These are phyloP conservation scores for Graptemys geographica DNA, from an alignment of 2,797 vertebrate species.

Conservation along the genomic window DNA sequence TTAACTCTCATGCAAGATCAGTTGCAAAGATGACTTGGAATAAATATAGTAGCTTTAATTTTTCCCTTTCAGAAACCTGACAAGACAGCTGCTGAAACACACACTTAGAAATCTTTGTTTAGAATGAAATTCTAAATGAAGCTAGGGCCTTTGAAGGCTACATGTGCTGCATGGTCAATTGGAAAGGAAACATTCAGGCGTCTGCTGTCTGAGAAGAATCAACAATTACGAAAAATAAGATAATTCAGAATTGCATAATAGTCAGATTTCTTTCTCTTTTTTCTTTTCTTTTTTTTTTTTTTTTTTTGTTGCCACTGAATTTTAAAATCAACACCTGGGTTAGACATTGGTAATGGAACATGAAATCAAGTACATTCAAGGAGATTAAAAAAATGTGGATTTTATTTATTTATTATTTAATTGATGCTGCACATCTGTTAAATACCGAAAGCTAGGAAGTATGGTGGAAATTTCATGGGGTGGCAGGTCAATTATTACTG, in stretches of 20 bases:
- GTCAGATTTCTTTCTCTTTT: slow-evolving; percentile 11
- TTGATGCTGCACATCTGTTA: slow-evolving; percentile 46
- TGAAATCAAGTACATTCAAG: slow-evolving; percentile 25
- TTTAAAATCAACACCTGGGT: slow-evolving; percentile 73
- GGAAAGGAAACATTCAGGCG: slow-evolving; percentile 43
- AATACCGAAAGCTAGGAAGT: not conserved
- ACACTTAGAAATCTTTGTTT: slow-evolving; percentile 76
- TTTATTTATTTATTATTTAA: slow-evolving; percentile 43
- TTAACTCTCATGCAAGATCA: slow-evolving; percentile 78
- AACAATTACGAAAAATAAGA: slow-evolving; percentile 64
- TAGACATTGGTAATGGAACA: slow-evolving; percentile 8
- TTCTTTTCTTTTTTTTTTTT: no score
- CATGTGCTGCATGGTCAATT: slow-evolving; percentile 65
- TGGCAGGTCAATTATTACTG: slow-evolving; percentile 10
- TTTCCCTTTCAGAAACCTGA: slow-evolving; percentile 79
- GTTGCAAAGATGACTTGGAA: slow-evolving; percentile 73
- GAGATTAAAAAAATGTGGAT: not conserved
- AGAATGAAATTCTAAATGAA: slow-evolving; percentile 76
- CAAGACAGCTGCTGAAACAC: slow-evolving; percentile 76
- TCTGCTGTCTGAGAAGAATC: slow-evolving; percentile 54
- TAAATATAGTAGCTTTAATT: slow-evolving; percentile 79
- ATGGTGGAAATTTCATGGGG: slow-evolving; percentile 2
- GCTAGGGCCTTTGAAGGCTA: slow-evolving; percentile 61
- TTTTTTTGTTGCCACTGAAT: slow-evolving; percentile 57
- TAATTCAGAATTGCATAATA: slow-evolving; percentile 56